Conservation (phyloP, 2,888 invertebrate genomes). For the Deilephila porcellus region DNA sequence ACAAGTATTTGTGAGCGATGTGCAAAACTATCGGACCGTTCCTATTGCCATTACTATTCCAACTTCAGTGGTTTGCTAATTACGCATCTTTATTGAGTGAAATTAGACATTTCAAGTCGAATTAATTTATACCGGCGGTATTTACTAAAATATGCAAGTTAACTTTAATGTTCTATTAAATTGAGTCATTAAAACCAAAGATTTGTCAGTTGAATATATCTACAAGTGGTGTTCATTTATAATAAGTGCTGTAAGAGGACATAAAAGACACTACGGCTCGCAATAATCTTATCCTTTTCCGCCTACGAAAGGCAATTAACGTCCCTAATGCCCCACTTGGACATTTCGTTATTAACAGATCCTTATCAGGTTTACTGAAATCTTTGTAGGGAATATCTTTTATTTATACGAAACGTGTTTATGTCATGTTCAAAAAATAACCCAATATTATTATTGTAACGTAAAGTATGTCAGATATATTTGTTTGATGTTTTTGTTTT, state of each 20-base stretch:
- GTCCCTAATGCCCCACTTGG: slow-evolving; percentile 42
- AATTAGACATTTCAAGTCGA: not conserved
- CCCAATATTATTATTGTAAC: no score
- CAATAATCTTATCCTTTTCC: slow-evolving; percentile 54
- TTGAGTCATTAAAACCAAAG: not conserved
- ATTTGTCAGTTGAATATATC: slow-evolving; percentile 5
- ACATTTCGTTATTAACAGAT: slow-evolving; percentile 41
- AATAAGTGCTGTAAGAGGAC: slow-evolving; percentile 34
- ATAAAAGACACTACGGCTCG: slow-evolving; percentile 27
- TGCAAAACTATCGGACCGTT: slow-evolving; percentile 9
- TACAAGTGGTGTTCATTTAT: not conserved
- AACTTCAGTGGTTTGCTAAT: slow-evolving; percentile 6
- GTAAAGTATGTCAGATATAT: no score
- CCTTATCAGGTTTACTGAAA: slow-evolving; percentile 36
- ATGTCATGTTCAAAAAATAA: not conserved
- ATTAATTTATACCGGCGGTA: not conserved
- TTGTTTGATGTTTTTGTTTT: no score
- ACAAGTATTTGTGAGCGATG: slow-evolving; percentile 11
- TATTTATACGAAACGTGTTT: not conserved
- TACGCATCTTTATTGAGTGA: not conserved
- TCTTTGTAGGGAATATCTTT: not conserved
- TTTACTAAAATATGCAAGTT: not conserved
- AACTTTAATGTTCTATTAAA: no score
- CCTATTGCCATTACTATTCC: not conserved
- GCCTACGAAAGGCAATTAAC: slow-evolving; percentile 49